Evolutionary conservation across 2,113 vertebrate species (phyloP), one percentile per base, ranked within the genome.

Genomic region (Cacatua alba): DNA sequence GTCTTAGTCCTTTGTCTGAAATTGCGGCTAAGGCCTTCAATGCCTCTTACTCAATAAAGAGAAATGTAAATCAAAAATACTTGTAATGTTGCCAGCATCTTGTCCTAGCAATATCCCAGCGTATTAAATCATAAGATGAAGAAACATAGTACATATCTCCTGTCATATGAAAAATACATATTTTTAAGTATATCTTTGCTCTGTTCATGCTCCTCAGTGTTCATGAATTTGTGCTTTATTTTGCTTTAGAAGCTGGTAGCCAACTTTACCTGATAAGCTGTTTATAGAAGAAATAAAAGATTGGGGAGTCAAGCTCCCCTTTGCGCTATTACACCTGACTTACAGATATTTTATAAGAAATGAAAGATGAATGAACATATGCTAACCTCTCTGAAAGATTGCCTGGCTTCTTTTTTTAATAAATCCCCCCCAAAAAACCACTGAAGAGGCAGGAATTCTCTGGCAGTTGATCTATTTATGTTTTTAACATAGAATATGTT

Each of bases 391-490:
- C 39, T 72, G 59, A 46, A 86, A 67, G 28, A 48, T 55, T 77
- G 48, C 46, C 62, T 67, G 37, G 26, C 43, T 71, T 28, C 67
- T 43, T 85, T 72, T 28, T 82, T 95, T 62, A 77, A 13, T 85
- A 41, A 94, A 29, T 39, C 23, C 3, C 18, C 9, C 26, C 19
- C 4, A 33, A 93, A 85, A 63, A 57, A 76, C 15, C 48, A 33
- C 24, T 13, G 80, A 59, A 52, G 74, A 82, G 62, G 20, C 23
- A 82, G 65, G 79, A 82, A 31, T 95, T 87, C 82, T 93, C 72
- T 94, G 88, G 88, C 77, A 85, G 53, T 90, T 77, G 71, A 79
- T 95, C 57, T 95, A 10, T 88, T 94, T 96, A 62, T 94, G 82
- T 83, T 78, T 86, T 91, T 82, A 94, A 82, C 0, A 0, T 69